Percentiles rank a stretch among this genome's conserved stretches.
Evolutionary conservation across 1,140 invertebrate species (phyloP).

Genomic region (Drosophila truncata): DNA sequence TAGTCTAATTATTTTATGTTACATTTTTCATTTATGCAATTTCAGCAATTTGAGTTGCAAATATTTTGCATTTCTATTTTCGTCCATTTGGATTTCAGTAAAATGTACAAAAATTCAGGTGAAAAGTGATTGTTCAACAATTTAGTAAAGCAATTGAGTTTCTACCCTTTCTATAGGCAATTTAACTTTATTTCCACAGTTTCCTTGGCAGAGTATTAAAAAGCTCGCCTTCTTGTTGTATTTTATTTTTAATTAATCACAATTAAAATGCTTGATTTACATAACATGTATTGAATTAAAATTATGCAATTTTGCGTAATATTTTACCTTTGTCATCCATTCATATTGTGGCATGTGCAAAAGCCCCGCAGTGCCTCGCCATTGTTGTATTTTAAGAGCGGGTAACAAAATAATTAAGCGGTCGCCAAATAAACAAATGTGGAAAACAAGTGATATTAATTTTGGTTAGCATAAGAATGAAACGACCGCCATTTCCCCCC

Average conservation of each 20-base stretch:
- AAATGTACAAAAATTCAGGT: slow-evolving; percentile 22
- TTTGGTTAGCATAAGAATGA: slow-evolving; percentile 24
- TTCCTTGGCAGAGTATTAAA: not conserved
- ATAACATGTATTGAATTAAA: slow-evolving; percentile 38
- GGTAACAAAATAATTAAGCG: slow-evolving; percentile 72
- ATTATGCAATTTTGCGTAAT: slow-evolving; percentile 34
- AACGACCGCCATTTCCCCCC: not conserved
- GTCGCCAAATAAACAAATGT: slow-evolving; percentile 52
- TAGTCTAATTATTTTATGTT: slow-evolving; percentile 47
- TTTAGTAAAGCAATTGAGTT: slow-evolving; percentile 16
- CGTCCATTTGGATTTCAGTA: not conserved
- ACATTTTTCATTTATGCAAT: slow-evolving; percentile 41
- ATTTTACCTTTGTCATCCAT: slow-evolving; percentile 13
- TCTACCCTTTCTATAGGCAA: not conserved
- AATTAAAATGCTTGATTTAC: slow-evolving; percentile 57
- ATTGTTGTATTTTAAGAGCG: slow-evolving; percentile 32
- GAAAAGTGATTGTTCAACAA: slow-evolving; percentile 42
- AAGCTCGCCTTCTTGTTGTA: not conserved
- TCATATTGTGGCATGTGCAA: slow-evolving; percentile 1
- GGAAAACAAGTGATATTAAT: slow-evolving; percentile 57
- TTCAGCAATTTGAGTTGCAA: slow-evolving; percentile 23
- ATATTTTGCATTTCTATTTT: slow-evolving; percentile 9
- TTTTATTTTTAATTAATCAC: slow-evolving; percentile 52
- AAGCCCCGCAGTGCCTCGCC: slow-evolving; percentile 3
- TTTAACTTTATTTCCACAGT: not conserved